Base-by-base conservation (phyloP, 2,797 vertebrate species). In the Halcyon chelicuti region DNA sequence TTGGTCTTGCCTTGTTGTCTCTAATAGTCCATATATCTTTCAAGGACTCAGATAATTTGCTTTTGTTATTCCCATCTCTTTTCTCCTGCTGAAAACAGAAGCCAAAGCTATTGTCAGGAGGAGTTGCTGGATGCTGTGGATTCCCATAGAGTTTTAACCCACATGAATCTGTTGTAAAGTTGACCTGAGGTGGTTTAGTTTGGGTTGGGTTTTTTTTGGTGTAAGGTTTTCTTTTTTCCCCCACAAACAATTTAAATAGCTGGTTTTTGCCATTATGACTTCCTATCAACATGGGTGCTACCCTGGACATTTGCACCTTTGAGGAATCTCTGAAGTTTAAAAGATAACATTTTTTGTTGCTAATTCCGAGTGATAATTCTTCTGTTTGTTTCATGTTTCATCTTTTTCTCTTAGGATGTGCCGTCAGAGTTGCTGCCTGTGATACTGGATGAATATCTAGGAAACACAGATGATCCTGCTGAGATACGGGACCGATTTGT, bases 361-460 rank as follows among this genome's bases (percentile, higher is more conserved):
- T 88, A 14, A 57, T 85, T 70, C 51, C 42, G 65, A 7, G 26
- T 46, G n/a, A 16, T 82, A 21, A 14, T n/a, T 86, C 29, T 74
- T 54, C 15, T 71, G 13, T 40, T 70, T 74, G 37, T 73, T 92
- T 51, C 73, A 58, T 37, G 9, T 63, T 66, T 47, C 40, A 22
- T 75, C 17, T 39, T 23, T 83, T 86, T 80, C 25, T 66, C 26
- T 51, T 42, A 97, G 97, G 26, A 58, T 12, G 0, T 96, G 2
- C 76, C 92, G 13, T 23, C 68, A n/a, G 94, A 97, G 37, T 15
- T 97, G 39, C 79, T 96, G 68, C 47, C 91, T 65, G 22, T 31
- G 5, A 23, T 97, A 55, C 13, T 62, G n/a, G 96, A 98, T 22
- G 98, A 99, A 70, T 99, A 99, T 61, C 33, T 98, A 35, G 98